Base-by-base conservation (phyloP, 2,797 vertebrate genomes). In the Amphiprion clarkii region DNA sequence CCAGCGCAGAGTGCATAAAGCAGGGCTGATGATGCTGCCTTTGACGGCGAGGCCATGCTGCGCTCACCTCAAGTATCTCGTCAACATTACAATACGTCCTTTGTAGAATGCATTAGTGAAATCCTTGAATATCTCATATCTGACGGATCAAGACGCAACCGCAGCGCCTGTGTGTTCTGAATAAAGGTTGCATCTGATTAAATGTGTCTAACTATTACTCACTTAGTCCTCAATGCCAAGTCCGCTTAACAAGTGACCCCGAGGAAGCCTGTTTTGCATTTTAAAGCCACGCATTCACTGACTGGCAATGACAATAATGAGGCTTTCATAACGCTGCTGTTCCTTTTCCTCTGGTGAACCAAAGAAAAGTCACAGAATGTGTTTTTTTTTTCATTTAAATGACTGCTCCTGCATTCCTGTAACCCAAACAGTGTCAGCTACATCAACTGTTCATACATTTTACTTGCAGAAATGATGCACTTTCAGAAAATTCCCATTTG, bases 71-170 rank as follows among this genome's bases (percentile, higher is more conserved):
- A 33, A 53, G 13, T 2, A 57, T 59, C 67, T 66, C 44, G 0
- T 75, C 53, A 55, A 46, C 51, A 67, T 67, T 23, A 57, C 19
- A 60, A 61, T 65, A 16, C 51, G 39, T 64, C 36, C 46, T 17
- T 62, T 72, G 54, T 16, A 57, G 21, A 29, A 42, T 60, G 10
- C 56, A 39, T 51, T 56, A 51, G 11, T 17, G 9, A 33, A 77
- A 66, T 65, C 62, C 78, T 82, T 84, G 75, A 71, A 70, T 12
- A 60, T 29, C 4, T 59, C 2, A 46, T 36, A 42, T 59, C 9
- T 46, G 48, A 58, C 46, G 13, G 10, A 59, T 46, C 9, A 39
- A 27, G 17, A 49, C 8, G 21, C 8, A 14, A 12, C 13, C 60
- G 49, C 33, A 36, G 23, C 42, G 21, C 9, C 21, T 73, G 36